These are phyloP conservation scores for Chymomyza costata DNA, from an alignment of 1,140 invertebrate genomes.

Conservation along the genomic window DNA sequence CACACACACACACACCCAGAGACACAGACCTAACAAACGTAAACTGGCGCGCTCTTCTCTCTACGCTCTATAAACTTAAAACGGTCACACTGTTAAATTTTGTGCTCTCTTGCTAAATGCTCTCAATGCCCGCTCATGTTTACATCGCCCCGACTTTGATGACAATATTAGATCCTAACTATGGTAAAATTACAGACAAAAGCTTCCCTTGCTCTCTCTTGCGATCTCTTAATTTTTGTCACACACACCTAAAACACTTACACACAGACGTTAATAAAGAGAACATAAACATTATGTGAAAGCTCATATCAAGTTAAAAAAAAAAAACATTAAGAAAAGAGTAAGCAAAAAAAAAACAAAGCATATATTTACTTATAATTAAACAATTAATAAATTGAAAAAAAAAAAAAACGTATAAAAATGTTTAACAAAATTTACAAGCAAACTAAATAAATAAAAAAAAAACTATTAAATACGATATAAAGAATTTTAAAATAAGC, in stretches of 20 bases:
- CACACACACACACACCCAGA: too few species aligned
- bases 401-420: too few species aligned
- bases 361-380: conserved; percentile 45
- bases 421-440: conserved; percentile 34
- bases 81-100: too few species aligned
- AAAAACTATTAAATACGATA: conserved; percentile 8
- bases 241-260: conserved; percentile 1
- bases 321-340: conserved; percentile 10
- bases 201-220: conserved; percentile 3
- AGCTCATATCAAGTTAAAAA: conserved; percentile 61
- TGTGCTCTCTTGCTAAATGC: too few species aligned
- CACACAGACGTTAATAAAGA: conserved; percentile 15
- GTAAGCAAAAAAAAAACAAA: conserved; percentile 9
- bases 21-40: too few species aligned
- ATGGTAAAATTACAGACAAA: conserved; percentile 30
- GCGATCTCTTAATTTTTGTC: conserved; percentile 2
- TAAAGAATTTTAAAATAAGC: conserved; percentile 31
- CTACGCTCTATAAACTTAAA: too few species aligned
- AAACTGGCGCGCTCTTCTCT: too few species aligned
- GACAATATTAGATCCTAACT: conserved; percentile 70
- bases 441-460: conserved; percentile 10
- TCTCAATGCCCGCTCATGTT: conserved; percentile 4
- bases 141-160: conserved; percentile 44
- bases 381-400: conserved; percentile 54
- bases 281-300: conserved; percentile 48